A percentile compares a stretch with the other conserved stretches of the same genome.
phyloP scores from a whole-genome alignment of 2,797 vertebrate genomes.

The Columba guinea region DNA sequence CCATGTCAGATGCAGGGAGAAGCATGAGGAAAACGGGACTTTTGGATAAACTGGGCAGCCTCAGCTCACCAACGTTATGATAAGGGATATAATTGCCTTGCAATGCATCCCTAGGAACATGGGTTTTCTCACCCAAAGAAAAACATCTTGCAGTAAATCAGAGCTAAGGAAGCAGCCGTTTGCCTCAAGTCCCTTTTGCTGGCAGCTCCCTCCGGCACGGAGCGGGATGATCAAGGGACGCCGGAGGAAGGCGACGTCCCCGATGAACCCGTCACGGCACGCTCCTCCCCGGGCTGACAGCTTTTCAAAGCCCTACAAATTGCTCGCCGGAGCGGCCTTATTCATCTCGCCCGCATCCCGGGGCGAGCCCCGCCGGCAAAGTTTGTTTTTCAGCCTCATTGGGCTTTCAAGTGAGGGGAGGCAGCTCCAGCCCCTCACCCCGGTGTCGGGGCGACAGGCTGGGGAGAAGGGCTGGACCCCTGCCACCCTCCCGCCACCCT shows the following conservation, averaged over 20 bases:
- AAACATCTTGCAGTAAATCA: not conserved
- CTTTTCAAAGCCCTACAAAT: constrained; percentile 52
- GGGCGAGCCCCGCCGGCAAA: not conserved
- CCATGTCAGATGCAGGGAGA: not conserved
- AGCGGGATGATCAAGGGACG: not conserved
- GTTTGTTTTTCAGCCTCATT: constrained; percentile 55
- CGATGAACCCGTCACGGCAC: not conserved
- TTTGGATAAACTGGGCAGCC: not conserved
- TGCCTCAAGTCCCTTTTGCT: not conserved
- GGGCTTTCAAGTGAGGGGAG: not conserved
- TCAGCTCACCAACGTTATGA: fast-evolving
- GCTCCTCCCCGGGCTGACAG: constrained; percentile 1
- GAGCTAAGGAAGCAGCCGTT: not conserved
- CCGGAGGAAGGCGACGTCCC: not conserved
- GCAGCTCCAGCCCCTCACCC: not conserved
- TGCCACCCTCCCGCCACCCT: not conserved
- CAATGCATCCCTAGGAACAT: not conserved
- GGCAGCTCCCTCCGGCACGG: fast-evolving
- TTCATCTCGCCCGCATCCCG: not conserved
- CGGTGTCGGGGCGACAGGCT: fast-evolving
- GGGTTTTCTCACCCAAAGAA: not conserved
- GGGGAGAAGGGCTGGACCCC: not conserved
- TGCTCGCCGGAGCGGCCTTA: not conserved
- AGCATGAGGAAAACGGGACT: fast-evolving
- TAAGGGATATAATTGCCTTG: not conserved